These are phyloP conservation scores for Indicator maculatus DNA, from an alignment of 2,113 vertebrate genomes.

Conservation along the genomic window DNA sequence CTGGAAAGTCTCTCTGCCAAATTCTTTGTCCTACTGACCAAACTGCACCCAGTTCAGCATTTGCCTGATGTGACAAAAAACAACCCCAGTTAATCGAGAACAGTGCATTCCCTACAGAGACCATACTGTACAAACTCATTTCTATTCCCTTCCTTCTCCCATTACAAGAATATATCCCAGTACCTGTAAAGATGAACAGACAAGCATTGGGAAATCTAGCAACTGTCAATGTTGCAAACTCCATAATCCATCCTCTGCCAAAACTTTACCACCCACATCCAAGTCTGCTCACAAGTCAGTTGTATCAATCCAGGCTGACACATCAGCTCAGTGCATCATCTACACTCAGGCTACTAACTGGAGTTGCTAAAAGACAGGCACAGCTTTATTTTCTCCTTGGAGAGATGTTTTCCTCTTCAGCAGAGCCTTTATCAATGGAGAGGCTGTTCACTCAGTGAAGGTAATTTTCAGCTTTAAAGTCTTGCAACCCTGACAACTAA, in stretches of 20 bases:
- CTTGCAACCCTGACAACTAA: too few species aligned
- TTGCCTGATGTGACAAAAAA: constrained; percentile 78
- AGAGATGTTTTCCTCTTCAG: not conserved
- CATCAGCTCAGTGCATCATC: not conserved
- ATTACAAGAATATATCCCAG: too few species aligned
- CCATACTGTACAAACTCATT: not conserved
- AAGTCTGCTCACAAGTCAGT: not conserved
- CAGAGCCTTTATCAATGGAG: not conserved
- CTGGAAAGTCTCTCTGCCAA: constrained; percentile 97
- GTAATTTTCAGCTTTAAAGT: not conserved
- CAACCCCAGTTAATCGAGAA: not conserved
- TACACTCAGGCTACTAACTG: not conserved
- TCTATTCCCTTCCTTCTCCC: not conserved
- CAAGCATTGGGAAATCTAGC: not conserved
- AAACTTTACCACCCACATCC: not conserved
- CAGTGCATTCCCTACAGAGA: not conserved
- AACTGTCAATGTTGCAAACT: not conserved
- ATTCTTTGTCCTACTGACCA: constrained; percentile 95
- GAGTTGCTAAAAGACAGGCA: not conserved
- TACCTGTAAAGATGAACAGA: not conserved
- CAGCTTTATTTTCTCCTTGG: not conserved
- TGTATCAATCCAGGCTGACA: too few species aligned
- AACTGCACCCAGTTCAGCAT: constrained; percentile 87
- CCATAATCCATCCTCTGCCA: not conserved
- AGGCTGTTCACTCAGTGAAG: not conserved